A percentile compares a stretch with the other conserved stretches of the same genome.
Evolutionary conservation across 2,113 vertebrate species (phyloP).

Genomic region (Fulica atra): DNA sequence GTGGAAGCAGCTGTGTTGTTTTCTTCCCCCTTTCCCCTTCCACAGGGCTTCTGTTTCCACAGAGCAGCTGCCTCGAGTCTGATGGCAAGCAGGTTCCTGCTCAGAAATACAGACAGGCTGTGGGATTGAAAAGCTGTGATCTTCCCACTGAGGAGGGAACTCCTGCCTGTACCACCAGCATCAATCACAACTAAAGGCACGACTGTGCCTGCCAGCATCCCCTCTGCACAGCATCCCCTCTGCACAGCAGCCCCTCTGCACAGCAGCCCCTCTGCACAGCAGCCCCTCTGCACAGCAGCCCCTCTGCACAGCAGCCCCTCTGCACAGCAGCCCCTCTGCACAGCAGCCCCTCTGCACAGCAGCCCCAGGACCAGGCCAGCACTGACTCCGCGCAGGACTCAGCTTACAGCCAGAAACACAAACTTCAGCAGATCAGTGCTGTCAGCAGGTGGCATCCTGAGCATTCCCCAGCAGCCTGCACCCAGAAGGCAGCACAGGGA

Average conservation of each 20-base stretch:
- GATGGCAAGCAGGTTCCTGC: background rate
- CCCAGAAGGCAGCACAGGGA: background rate
- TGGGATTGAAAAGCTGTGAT: background rate
- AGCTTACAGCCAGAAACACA: background rate
- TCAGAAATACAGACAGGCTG: background rate
- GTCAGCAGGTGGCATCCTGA: background rate
- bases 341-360: background rate
- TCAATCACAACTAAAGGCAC: background rate
- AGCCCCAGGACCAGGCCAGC: background rate
- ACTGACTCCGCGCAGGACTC: background rate
- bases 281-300: background rate
- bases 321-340: background rate
- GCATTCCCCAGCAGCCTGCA: background rate
- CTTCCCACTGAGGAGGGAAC: background rate
- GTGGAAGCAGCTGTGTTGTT: background rate
- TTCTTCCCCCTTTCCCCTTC: background rate
- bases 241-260: background rate
- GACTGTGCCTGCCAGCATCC: background rate
- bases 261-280: background rate
- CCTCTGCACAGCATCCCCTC: background rate
- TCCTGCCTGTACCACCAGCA: background rate
- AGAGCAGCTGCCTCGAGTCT: background rate
- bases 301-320: background rate
- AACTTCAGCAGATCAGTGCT: background rate
- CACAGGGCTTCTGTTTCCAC: background rate